Evolutionary conservation across 2,113 vertebrate genomes (phyloP), one percentile per base, ranked within the genome.

Genomic region (Eudyptes chrysolophus): DNA sequence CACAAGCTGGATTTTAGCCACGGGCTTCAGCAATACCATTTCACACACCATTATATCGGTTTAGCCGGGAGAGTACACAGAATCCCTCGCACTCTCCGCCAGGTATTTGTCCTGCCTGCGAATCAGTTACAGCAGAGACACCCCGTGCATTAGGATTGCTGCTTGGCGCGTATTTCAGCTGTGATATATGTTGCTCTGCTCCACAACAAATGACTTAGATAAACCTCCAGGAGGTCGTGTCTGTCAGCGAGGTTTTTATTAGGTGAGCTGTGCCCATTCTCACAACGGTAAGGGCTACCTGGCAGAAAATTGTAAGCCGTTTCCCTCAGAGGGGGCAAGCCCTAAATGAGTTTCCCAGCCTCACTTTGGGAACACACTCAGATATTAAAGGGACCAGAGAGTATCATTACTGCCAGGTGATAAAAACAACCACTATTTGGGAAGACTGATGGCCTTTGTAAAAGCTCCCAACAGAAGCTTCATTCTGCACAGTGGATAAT

Each of bases 91-190:
- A 19, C 95, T 94, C 95, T 96, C 97, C 83, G 16, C 94, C 5
- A 58, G 94, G 97, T 80, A 95, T 98, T 96, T 97, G 97, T 97
- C 97, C 97, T 96, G 94, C 97, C 84, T 92, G 96, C 24, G 38
- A 98, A 98, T 98, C 96, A 97, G 97, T 98, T 98, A 97, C 94
- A 93, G 96, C 81, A 94, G 90, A 95, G 97, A 96, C 97, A 96
- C 85, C 18, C 13, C 29, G 42, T 79, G 70, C 96, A 94, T 97
- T 97, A 97, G 90, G 97, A 94, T 93, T 92, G 94, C 86, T 97
- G 97, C 96, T 97, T 93, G 97, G 96, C 55, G 13, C 57, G 68
- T 88, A 88, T 97, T 97, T 98, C 97, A 96, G 92, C 94, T 44
- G 69, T 97, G 97, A 98, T 97, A 78, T 88, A 97, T 97, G 97